Conservation (phyloP, 2,797 vertebrate genomes). For the Aphelocoma californica region DNA sequence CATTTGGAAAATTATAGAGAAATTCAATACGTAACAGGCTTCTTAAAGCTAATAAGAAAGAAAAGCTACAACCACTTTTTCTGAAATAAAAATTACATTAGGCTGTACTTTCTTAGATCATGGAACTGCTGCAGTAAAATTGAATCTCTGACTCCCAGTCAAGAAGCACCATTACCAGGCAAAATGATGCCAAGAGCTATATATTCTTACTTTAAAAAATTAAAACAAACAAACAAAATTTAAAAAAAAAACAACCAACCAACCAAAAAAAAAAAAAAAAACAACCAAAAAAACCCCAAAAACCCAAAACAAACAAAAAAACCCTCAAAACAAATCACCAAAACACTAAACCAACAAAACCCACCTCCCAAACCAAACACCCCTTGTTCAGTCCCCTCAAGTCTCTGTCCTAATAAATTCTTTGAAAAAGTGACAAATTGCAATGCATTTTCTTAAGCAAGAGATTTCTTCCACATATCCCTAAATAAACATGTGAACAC, state of each 20-base stretch:
- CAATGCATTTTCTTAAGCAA: background rate
- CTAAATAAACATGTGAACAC: background rate
- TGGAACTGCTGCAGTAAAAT: background rate
- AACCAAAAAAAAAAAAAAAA: background rate
- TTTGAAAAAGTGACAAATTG: background rate
- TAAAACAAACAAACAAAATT: background rate
- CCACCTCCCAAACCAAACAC: rapidly evolving
- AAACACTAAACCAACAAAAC: background rate
- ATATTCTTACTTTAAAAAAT: background rate
- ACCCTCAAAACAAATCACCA: background rate
- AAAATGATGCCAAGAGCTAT: background rate
- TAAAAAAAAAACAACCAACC: background rate
- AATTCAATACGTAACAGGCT: background rate
- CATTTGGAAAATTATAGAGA: background rate
- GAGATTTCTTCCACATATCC: background rate
- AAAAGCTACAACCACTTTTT: background rate
- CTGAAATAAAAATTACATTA: background rate
- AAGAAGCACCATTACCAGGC: background rate
- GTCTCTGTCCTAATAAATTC: background rate
- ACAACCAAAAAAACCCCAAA: background rate
- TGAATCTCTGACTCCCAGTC: background rate
- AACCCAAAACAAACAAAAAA: rapidly evolving
- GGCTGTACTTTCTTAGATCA: background rate
- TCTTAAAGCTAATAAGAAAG: background rate
- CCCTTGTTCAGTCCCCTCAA: background rate